Percentiles rank a stretch among this genome's conserved stretches.
These are phyloP conservation scores for Neogobius melanostomus DNA, from an alignment of 2,113 vertebrate genomes.

Conservation along the genomic window DNA sequence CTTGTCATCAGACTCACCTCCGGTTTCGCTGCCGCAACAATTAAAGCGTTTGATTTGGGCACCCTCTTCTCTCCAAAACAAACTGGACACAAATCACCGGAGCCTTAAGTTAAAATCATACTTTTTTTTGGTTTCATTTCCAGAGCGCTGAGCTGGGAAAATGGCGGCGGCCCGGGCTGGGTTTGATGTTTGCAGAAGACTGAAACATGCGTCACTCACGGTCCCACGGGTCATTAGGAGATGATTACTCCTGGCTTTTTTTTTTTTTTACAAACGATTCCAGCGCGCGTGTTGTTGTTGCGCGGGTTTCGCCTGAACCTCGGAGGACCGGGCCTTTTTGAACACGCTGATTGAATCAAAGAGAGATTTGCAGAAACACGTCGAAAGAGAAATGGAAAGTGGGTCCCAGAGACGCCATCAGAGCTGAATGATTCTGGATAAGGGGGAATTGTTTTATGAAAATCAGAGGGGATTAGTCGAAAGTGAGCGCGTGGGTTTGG, in stretches of 20 bases:
- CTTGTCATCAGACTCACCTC: conserved; percentile 24
- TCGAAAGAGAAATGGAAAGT: background rate
- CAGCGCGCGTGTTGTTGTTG: conserved; percentile 9
- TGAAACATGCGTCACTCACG: conserved; percentile 18
- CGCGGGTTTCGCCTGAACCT: background rate
- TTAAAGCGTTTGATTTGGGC: conserved; percentile 30
- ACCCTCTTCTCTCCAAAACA: background rate
- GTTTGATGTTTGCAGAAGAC: conserved; percentile 16
- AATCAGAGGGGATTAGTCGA: background rate
- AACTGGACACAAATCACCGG: background rate
- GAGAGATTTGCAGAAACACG: background rate
- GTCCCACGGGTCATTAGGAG: conserved; percentile 34
- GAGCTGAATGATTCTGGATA: background rate
- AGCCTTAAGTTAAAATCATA: background rate
- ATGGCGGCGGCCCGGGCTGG: conserved; percentile 2
- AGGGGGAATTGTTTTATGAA: background rate
- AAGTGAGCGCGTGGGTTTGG: no score
- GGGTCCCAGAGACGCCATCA: background rate
- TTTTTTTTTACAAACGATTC: conserved; percentile 15
- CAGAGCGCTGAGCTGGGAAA: conserved; percentile 13
- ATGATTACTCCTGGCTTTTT: conserved; percentile 20
- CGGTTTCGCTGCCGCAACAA: conserved; percentile 9
- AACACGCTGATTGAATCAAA: background rate
- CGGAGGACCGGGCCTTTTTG: background rate
- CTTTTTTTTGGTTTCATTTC: background rate